Evolutionary conservation across 1,140 invertebrate species (phyloP).

Genomic region (Patella vulgata): DNA sequence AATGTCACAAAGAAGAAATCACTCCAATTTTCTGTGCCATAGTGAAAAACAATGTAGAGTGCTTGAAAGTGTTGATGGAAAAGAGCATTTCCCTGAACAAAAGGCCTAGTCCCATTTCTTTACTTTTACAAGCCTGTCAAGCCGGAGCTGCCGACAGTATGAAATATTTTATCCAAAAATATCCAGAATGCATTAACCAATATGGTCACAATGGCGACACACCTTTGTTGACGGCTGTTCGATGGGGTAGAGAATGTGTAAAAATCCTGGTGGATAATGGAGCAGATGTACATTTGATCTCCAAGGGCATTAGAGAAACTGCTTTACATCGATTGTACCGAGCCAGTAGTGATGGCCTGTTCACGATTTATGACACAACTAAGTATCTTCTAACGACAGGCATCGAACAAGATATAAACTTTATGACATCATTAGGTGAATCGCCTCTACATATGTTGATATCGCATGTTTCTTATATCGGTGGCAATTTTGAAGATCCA

Average conservation of each 20-base stretch:
- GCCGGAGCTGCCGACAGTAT: slow-evolving; percentile 52
- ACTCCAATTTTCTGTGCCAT: slow-evolving; percentile 48
- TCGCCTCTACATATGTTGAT: slow-evolving; percentile 59
- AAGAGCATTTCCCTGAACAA: slow-evolving; percentile 14
- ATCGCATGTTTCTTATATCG: slow-evolving; percentile 55
- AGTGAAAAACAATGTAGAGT: slow-evolving; percentile 40
- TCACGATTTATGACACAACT: slow-evolving; percentile 58
- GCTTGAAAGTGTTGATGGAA: slow-evolving; percentile 42
- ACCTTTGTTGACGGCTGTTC: slow-evolving; percentile 55
- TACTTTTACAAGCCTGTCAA: slow-evolving; percentile 55
- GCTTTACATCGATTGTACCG: slow-evolving; percentile 58
- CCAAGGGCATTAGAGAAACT: slow-evolving; percentile 47
- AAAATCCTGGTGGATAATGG: slow-evolving; percentile 53
- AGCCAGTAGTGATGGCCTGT: slow-evolving; percentile 55
- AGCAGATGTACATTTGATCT: slow-evolving; percentile 48
- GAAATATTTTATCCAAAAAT: slow-evolving; percentile 44
- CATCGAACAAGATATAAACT: slow-evolving; percentile 59
- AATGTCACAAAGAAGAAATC: slow-evolving; percentile 31
- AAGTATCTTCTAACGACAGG: slow-evolving; percentile 60
- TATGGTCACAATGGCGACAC: slow-evolving; percentile 50
- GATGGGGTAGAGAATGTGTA: slow-evolving; percentile 55
- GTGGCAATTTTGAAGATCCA: slow-evolving; percentile 47
- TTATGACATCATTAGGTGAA: slow-evolving; percentile 48
- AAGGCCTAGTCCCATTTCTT: slow-evolving; percentile 1
- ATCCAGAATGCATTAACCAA: slow-evolving; percentile 48